phyloP scores from a whole-genome alignment of 2,888 invertebrate species.

The Cryptocephalus primarius region DNA sequence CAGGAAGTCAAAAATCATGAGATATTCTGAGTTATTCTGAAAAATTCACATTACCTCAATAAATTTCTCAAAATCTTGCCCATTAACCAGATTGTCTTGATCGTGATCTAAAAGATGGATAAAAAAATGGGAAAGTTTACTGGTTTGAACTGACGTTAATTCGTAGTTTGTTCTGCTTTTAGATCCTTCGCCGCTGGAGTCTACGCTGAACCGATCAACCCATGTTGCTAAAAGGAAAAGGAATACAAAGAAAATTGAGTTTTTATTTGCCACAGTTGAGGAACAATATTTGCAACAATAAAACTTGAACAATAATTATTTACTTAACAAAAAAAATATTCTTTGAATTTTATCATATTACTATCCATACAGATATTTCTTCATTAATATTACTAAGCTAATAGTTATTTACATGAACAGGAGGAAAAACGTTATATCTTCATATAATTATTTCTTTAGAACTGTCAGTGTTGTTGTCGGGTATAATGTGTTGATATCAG shows the following conservation, averaged over 20 bases:
- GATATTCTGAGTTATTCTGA: no score
- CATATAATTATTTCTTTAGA: no score
- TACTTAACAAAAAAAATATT: neutral
- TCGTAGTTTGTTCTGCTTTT: slow-evolving; percentile 45
- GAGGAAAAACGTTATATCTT: no score
- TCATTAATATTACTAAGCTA: no score
- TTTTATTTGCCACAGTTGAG: neutral
- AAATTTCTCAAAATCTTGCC: slow-evolving; percentile 58
- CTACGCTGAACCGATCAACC: slow-evolving; percentile 63
- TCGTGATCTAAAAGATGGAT: slow-evolving; percentile 59
- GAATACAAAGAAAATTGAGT: slow-evolving; percentile 3
- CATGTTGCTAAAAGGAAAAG: slow-evolving; percentile 49
- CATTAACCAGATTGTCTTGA: slow-evolving; percentile 57
- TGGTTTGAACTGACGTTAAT: slow-evolving; percentile 52
- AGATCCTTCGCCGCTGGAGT: slow-evolving; percentile 40
- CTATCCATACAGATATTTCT: no score
- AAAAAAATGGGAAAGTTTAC: slow-evolving; percentile 63
- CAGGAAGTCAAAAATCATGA: no score
- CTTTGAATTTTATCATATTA: no score
- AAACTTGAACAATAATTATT: neutral
- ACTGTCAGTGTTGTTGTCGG: no score
- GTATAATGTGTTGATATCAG: neutral
- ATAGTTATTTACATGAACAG: no score
- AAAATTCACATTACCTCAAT: slow-evolving; percentile 42
- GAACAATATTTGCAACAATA: no score